A percentile compares a stretch with the other conserved stretches of the same genome.
These are phyloP conservation scores for Parelbella ahira DNA, from an alignment of 2,888 invertebrate genomes.

Conservation along the genomic window DNA sequence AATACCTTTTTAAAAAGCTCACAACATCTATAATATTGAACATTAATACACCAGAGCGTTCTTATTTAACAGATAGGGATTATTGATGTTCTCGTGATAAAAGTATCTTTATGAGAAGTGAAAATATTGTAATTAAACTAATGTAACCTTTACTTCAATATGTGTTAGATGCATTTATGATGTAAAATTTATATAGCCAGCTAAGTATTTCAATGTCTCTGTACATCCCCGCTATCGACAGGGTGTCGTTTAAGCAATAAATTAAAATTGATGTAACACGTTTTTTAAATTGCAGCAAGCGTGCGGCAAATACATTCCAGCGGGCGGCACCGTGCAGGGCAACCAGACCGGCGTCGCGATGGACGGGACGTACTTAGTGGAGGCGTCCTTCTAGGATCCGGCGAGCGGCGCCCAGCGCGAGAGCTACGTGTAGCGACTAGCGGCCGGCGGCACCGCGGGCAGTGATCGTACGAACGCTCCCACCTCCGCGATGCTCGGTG, in stretches of 20 bases:
- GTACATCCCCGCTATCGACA: too few relatives aligned
- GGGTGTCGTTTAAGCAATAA: too few relatives aligned
- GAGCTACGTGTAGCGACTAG: slow-evolving; percentile 58
- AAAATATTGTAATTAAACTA: slow-evolving; percentile 2
- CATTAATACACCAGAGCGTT: too few relatives aligned
- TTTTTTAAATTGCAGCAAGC: slow-evolving; percentile 83
- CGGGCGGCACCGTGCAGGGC: slow-evolving; percentile 88
- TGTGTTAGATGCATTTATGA: too few relatives aligned
- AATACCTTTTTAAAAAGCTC: too few relatives aligned
- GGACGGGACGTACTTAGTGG: slow-evolving; percentile 92
- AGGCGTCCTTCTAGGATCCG: slow-evolving; percentile 88
- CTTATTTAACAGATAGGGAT: too few relatives aligned
- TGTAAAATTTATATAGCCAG: too few relatives aligned
- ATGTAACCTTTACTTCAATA: too few relatives aligned
- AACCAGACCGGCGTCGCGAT: slow-evolving; percentile 90
- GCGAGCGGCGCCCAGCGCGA: slow-evolving; percentile 61
- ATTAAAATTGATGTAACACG: too few relatives aligned
- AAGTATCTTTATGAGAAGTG: background rate
- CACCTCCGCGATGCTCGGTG: slow-evolving; percentile 24
- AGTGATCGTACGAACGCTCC: background rate
- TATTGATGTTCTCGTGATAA: too few relatives aligned
- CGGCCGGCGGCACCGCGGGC: slow-evolving; percentile 13
- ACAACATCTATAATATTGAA: too few relatives aligned
- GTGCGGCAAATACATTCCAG: slow-evolving; percentile 93
- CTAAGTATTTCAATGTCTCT: too few relatives aligned